Base-by-base conservation (phyloP, 2,888 invertebrate genomes). In the Trypoxylon attenuatum region DNA sequence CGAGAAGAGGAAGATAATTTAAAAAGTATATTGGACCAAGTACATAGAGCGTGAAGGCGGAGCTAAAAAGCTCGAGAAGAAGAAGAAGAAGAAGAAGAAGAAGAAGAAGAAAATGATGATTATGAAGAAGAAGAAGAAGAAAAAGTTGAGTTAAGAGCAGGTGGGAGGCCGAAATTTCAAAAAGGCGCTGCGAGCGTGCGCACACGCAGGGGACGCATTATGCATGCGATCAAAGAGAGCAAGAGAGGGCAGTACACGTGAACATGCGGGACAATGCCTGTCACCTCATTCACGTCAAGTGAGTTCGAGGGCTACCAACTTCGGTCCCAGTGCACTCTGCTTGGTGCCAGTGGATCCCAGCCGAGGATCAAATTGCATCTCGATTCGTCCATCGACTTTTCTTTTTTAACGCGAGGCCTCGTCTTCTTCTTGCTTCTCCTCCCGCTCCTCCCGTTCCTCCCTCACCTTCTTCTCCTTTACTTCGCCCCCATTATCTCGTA, bases 301-400 rank as follows among this genome's bases (percentile, higher is more conserved):
- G 67, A 76, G 65, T 75, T 75, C 76, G 73, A 79, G 76, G 80
- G 77, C 79, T 73, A 79, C 78, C 71, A 74, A 71, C 69, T 78
- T 77, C 72, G 69, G 69, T 66, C 63, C 47, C 54, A 56, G 72
- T 52, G 63, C 33, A 13, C n/a, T 13, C 56, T 51, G 49, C 74
- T 71, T 63, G 67, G 65, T 69, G 53, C 51, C 69, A 54, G 58
- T 68, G 57, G 47, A 60, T 63, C 52, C 64, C 69, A 42, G 33
- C 64, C 59, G 58, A 68, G 82, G 83, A 85, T 85, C 83, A 79
- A 82, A 82, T 85, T 85, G 82, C 83, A 79, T 77, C 81, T 76
- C 73, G 77, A 80, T 79, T 78, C 77, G 73, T 73, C 69, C 81
- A 82, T 81, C 85, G 82, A 84, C 82, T 84, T 83, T 71, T 82